Evolutionary conservation across 2,113 vertebrate species (phyloP), one percentile per base, ranked within the genome.

Genomic region (Excalfactoria chinensis): DNA sequence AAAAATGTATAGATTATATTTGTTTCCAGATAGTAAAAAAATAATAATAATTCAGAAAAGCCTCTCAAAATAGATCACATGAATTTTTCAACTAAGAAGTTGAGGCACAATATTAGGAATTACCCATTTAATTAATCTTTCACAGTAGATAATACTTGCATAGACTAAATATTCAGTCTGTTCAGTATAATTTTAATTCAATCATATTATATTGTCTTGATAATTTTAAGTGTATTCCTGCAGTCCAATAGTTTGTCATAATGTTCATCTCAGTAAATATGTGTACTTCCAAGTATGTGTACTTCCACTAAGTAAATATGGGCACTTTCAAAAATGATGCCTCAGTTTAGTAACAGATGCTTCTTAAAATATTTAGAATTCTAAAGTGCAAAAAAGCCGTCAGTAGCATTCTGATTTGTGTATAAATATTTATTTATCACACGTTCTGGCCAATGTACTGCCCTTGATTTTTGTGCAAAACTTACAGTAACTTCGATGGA

Each of bases 361-460:
- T 95, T 96, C 95, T 96, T 97, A 94, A 97, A 97, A 95, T 96
- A 96, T 96, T 97, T 96, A 96, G 92, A 93, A 97, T 95, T 96
- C 94, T 93, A 87, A 96, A 96, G 96, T 96, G 95, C 94, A 96
- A 97, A 95, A 93, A 94, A 97, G 96, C 96, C 94, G 91, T 96
- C 96, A 96, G 94, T 95, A 91, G 94, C 94, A 94, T 97, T 95
- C 92, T 95, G 93, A 94, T 96, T 95, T 97, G 95, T 94, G 95
- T 96, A 93, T 95, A 97, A 97, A 97, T 96, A 96, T 96, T 97
- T 97, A 97, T 96, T 93, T 96, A 97, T 94, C 95, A 96, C 96
- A 96, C 90, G 43, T 96, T 97, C 95, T 97, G 95, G 88, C 95
- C 96, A 97, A 95, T 95, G 64, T 96, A 96, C 83, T 93, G 90